Percentiles rank a stretch among this genome's conserved stretches.
phyloP scores from a whole-genome alignment of 1,140 invertebrate species.

The Nautilus pompilius region DNA sequence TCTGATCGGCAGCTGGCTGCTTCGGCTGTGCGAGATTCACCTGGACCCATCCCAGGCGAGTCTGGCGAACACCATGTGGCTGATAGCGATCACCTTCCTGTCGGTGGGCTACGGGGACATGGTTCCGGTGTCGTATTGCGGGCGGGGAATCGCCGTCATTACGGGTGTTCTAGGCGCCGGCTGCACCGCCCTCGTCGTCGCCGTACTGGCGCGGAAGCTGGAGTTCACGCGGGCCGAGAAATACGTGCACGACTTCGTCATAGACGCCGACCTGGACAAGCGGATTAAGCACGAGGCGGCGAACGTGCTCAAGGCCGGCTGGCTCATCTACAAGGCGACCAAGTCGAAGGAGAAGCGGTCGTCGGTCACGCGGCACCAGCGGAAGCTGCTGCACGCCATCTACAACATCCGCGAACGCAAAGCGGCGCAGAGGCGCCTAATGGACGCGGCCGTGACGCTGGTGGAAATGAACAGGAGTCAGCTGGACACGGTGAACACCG shows the following conservation, averaged over 20 bases:
- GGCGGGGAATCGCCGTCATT: slow-evolving; percentile 47
- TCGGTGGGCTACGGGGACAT: slow-evolving; percentile 55
- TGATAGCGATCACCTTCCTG: slow-evolving; percentile 53
- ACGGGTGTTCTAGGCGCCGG: slow-evolving; percentile 54
- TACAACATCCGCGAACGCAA: slow-evolving; percentile 48
- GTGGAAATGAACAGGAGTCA: slow-evolving; percentile 45
- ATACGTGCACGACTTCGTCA: slow-evolving; percentile 54
- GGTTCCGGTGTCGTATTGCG: slow-evolving; percentile 52
- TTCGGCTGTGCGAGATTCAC: slow-evolving; percentile 47
- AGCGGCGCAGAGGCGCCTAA: slow-evolving; percentile 38
- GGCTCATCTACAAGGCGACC: slow-evolving; percentile 43
- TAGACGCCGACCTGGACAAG: slow-evolving; percentile 49
- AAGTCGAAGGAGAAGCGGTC: slow-evolving; percentile 5
- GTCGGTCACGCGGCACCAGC: slow-evolving; percentile 29
- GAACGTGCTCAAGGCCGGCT: slow-evolving; percentile 49
- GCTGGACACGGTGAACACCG: slow-evolving; percentile 15
- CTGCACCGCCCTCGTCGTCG: slow-evolving; percentile 54
- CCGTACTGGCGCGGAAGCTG: slow-evolving; percentile 52
- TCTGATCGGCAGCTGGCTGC: slow-evolving; percentile 47
- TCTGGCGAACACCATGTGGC: slow-evolving; percentile 52
- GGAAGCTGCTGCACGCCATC: slow-evolving; percentile 44
- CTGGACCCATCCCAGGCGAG: slow-evolving; percentile 26
- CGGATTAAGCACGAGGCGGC: slow-evolving; percentile 49
- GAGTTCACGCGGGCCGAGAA: slow-evolving; percentile 52
- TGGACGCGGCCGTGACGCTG: slow-evolving; percentile 44